Base-by-base conservation (phyloP, 1,140 invertebrate genomes). In the Teleopsis dalmanni region DNA sequence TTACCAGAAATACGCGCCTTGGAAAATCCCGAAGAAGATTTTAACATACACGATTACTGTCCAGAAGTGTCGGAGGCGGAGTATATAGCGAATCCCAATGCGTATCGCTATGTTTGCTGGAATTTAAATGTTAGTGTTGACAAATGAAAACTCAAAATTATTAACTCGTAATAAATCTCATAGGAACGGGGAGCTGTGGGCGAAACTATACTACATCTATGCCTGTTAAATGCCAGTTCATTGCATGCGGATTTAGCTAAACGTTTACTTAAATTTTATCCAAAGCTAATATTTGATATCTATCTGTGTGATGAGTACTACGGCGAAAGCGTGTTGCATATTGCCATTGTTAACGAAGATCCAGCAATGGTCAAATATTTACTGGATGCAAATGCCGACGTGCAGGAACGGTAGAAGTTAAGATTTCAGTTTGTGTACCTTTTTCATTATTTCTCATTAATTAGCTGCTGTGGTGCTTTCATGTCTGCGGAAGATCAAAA, bases 401-500 rank as follows among this genome's bases (percentile, higher is more conserved):
- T 90, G 29, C 83, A 95, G 57, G 89, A 95, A 69, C 73, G 94
- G 65, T 68, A 13, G 48, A 46, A n/a, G 25, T 4, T 19, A 13
- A 31, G 16, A 2, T 3, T 10, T 42, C 5, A 9, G 36, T 36
- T 23, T 44, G 4, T 7, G 0, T n/a, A 43, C 22, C 13, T 35
- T 46, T 46, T 46, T 19, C 2, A 29, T 14, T 18, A 27, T 18
- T 7, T 38, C 8, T 31, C 14, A 27, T 7, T 18, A 16, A 33
- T 0, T 35, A 68, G 65, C 21, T 95, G 91, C 59, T 88, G 85
- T 55, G 95, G 95, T 0, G 93, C 89, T 57, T 98, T 98, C 60
- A 98, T 98, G 87, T 88, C 86, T 48, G 90, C 95, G 0, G 94
- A 98, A 72, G 96, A 99, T 72, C 95, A 98, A 72, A 98, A 98